A percentile compares a stretch with the other conserved stretches of the same genome.
Evolutionary conservation across 2,113 vertebrate species (phyloP).

Genomic region (Scopus umbretta): DNA sequence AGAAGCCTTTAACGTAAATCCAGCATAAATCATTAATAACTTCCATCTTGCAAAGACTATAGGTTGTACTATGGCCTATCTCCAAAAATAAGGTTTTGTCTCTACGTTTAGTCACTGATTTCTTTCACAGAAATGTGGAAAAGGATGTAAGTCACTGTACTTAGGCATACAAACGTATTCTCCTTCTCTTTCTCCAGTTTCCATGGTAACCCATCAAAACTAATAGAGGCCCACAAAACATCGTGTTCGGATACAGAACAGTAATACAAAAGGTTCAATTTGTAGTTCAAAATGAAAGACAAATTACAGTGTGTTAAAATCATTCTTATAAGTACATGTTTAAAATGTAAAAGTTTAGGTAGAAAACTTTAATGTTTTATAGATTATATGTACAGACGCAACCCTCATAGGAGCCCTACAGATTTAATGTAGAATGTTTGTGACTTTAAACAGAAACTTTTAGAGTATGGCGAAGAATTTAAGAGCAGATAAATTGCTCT

Average conservation of each 20-base stretch:
- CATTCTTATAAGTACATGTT: not conserved
- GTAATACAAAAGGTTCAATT: conserved; percentile 36
- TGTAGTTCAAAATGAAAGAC: conserved; percentile 48
- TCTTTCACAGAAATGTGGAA: not conserved
- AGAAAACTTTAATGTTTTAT: not conserved
- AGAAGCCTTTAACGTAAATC: not conserved
- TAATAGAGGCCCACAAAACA: conserved; percentile 40
- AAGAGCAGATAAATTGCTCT: not conserved
- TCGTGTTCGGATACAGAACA: not conserved
- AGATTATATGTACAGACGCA: not conserved
- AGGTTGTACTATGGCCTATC: not conserved
- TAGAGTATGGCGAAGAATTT: not conserved
- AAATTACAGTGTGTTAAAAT: conserved; percentile 39
- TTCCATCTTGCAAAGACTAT: not conserved
- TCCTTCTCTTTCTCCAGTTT: conserved; percentile 31
- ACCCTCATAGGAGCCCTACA: not conserved
- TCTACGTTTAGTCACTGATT: not conserved
- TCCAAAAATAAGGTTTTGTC: not conserved
- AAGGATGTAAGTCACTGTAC: not conserved
- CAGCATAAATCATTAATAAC: not conserved
- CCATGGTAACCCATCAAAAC: conserved; percentile 66
- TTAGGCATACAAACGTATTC: not conserved
- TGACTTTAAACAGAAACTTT: not conserved
- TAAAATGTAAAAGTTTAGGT: conserved; percentile 11
- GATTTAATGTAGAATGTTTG: not conserved